Percentiles rank a stretch among this genome's conserved stretches.
Evolutionary conservation across 2,888 invertebrate species (phyloP).

Genomic region (Chrysina gloriosa): DNA sequence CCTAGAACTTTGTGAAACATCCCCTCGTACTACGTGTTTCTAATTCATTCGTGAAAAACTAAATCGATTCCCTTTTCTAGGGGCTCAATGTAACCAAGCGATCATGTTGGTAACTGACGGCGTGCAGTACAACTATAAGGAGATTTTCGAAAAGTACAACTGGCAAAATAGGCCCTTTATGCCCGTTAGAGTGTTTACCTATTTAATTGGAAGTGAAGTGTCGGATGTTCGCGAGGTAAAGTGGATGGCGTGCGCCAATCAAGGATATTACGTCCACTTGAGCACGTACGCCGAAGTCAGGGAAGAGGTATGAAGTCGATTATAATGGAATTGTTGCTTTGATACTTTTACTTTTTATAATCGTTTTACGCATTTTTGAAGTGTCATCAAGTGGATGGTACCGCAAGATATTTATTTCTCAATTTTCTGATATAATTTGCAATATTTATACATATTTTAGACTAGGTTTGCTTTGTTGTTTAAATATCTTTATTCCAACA

Average conservation of each 20-base stretch:
- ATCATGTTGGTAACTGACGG: conserved; percentile 99
- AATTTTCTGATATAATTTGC: too few species aligned
- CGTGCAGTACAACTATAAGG: conserved; percentile 92
- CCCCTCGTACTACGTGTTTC: too few species aligned
- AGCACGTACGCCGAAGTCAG: conserved; percentile 97
- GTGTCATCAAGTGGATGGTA: too few species aligned
- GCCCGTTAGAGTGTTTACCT: conserved; percentile 96
- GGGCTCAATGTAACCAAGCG: conserved; percentile 84
- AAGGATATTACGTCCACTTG: conserved; percentile 94
- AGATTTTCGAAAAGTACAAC: conserved; percentile 92
- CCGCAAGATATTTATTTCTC: too few species aligned
- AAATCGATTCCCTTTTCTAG: conserved; percentile 52
- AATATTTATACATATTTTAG: too few species aligned
- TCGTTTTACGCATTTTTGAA: too few species aligned
- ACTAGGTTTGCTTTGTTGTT: too few species aligned
- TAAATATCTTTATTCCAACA: too few species aligned
- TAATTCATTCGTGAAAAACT: neutral
- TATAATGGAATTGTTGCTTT: too few species aligned
- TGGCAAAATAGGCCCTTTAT: conserved; percentile 80
- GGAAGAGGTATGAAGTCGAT: conserved; percentile 81
- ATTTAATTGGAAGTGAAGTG: conserved; percentile 86
- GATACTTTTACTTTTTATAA: too few species aligned
- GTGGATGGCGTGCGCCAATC: conserved; percentile 99
- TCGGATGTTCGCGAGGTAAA: conserved; percentile 93
- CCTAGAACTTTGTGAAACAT: too few species aligned